Conservation (phyloP, 2,888 invertebrate species). For the Acleris cristana region DNA sequence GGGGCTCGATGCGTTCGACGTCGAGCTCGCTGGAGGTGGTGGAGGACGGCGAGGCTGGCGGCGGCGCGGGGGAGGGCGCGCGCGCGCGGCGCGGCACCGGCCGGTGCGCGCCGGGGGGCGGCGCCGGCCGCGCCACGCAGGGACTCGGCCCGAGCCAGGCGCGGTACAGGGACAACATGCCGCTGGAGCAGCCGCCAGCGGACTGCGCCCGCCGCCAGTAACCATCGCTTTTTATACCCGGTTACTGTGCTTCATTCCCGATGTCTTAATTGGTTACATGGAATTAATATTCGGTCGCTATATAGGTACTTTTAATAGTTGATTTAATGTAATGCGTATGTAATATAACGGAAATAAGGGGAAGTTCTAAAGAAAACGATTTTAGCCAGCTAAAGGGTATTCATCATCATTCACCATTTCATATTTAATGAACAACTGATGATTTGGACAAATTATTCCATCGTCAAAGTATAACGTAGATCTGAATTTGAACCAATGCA, state of each 20-base stretch:
- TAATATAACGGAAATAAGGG: too few relatives aligned
- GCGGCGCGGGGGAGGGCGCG: conserved; percentile 63
- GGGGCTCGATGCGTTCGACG: conserved; percentile 70
- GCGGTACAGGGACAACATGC: conserved; percentile 80
- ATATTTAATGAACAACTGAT: too few relatives aligned
- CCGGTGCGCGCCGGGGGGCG: conserved; percentile 77
- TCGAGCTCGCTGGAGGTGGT: conserved; percentile 75
- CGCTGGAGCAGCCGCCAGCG: conserved; percentile 48
- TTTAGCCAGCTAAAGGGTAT: too few relatives aligned
- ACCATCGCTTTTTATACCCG: conserved; percentile 54
- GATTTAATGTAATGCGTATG: too few relatives aligned
- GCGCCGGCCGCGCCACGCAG: conserved; percentile 73
- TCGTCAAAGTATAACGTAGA: too few relatives aligned
- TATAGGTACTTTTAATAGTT: too few relatives aligned
- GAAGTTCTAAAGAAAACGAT: too few relatives aligned
- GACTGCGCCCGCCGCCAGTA: conserved; percentile 53
- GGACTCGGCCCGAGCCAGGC: conserved; percentile 80
- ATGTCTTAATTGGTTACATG: too few relatives aligned
- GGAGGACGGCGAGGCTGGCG: conserved; percentile 69
- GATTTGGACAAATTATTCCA: too few relatives aligned
- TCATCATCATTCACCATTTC: too few relatives aligned
- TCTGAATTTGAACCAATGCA: too few relatives aligned
- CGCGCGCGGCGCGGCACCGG: conserved; percentile 71
- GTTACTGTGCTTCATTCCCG: background rate
- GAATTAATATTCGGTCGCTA: too few relatives aligned